These are phyloP conservation scores for Babylonia areolata DNA, from an alignment of 1,140 invertebrate species.

Conservation along the genomic window DNA sequence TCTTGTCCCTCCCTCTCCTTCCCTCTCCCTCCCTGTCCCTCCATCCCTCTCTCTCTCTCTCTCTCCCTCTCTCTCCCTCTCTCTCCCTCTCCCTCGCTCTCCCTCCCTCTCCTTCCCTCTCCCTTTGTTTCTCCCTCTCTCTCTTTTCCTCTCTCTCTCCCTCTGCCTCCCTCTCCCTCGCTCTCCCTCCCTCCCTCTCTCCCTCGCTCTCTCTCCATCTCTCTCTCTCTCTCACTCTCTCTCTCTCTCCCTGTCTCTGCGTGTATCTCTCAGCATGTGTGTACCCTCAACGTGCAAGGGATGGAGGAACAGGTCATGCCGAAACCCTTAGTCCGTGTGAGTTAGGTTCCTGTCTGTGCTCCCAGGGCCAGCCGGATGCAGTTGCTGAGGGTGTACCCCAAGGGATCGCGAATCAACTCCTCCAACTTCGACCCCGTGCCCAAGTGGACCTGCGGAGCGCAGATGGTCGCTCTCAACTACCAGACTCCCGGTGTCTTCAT, in stretches of 20 bases:
- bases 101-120: neutral
- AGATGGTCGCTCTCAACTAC: constrained; percentile 98
- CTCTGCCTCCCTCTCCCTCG: too few species aligned
- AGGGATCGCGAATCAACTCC: constrained; percentile 89
- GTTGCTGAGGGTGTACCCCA: constrained; percentile 82
- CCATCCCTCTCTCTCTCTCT: neutral
- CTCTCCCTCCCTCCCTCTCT: neutral
- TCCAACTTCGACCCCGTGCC: constrained; percentile 96
- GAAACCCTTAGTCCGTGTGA: too few species aligned
- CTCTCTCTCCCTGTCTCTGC: too few species aligned
- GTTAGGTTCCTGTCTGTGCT: too few species aligned
- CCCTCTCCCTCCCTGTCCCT: neutral
- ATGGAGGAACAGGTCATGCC: too few species aligned
- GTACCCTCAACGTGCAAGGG: too few species aligned
- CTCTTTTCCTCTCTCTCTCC: neutral
- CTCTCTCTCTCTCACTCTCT: too few species aligned
- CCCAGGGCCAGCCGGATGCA: constrained; percentile 46
- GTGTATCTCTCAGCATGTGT: too few species aligned
- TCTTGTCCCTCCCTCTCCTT: too few species aligned
- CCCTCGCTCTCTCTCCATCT: neutral
- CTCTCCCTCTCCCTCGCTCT: neutral
- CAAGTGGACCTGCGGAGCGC: constrained; percentile 95
- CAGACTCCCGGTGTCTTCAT: constrained; percentile 96
- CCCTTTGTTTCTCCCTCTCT: neutral
- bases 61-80: neutral